Evolutionary conservation across 2,888 invertebrate genomes (phyloP), one percentile per base, ranked within the genome.

Genomic region (Carcina quercana): DNA sequence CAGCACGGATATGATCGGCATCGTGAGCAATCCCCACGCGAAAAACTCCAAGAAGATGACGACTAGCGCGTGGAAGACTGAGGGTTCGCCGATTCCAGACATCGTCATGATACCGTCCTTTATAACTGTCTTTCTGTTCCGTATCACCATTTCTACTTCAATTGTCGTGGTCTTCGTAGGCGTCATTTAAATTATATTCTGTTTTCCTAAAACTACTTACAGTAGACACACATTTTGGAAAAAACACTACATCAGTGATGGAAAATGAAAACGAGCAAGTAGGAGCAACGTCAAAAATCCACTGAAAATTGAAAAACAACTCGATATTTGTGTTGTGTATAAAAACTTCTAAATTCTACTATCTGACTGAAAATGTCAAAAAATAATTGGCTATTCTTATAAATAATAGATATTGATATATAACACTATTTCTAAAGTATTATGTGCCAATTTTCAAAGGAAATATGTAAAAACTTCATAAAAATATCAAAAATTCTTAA

Each of bases 41-140:
- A 99, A 99, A 86, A 98, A 99, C 86, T 99, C 99, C 80, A 99
- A 87, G 87, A 99, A 99, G 83, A 99, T 99, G 63, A 99, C 97
- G 68, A 99, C 93, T 72, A 99, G 86, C 42, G 99, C 99, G 90
- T 99, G 99, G 83, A 96, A 97, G 43, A 99, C 93, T 69, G 96
- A 96, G 44, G 99, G 97, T 74, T 94, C 93, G 47, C 96, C 96
- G 67, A 96, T 92, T 52, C 95, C 95, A 56, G 86, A 86, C 88
- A 92, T 91, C 82, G 93, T 93, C 84, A 94, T 92, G 64, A 94
- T 91, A 70, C 92, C 93, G 88, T 94, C 93, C 87, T 93, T 94
- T 80, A 91, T 89, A 73, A 93, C 91, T 72, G 91, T 89, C 86
- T 93, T 93, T 82, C 94, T 89, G 76, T 92, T 93, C 72, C 93